Conservation (phyloP, 1,140 invertebrate species). For the Hydropsyche tenuis region DNA sequence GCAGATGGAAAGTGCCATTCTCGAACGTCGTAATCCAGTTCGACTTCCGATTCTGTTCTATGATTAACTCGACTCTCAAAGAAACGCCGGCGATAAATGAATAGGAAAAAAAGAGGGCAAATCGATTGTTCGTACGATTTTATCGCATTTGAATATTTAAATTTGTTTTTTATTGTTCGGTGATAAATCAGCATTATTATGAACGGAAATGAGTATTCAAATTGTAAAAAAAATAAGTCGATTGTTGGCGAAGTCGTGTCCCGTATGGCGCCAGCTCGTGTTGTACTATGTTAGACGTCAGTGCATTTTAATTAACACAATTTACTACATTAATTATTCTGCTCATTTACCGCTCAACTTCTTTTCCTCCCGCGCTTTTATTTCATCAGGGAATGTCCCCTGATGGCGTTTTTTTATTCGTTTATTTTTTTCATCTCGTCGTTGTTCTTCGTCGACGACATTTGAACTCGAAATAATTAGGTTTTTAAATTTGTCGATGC, state of each 20-base stretch:
- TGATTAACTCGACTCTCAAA: conserved; percentile 32
- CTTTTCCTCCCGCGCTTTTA: conserved; percentile 30
- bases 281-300: conserved; percentile 40
- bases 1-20: conserved; percentile 37
- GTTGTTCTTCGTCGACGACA: neutral
- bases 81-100: too few relatives aligned
- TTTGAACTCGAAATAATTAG: conserved; percentile 45
- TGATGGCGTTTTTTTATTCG: conserved; percentile 35
- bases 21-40: conserved; percentile 40
- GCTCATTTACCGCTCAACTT: conserved; percentile 26
- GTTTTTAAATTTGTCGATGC: conserved; percentile 44
- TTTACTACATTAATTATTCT: conserved; percentile 49
- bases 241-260: neutral
- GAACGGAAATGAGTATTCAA: neutral
- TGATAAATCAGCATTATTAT: neutral
- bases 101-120: neutral
- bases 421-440: conserved; percentile 3
- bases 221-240: too few relatives aligned
- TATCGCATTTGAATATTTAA: neutral
- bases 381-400: conserved; percentile 9
- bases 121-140: neutral
- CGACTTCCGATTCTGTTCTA: conserved; percentile 37
- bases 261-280: conserved; percentile 8
- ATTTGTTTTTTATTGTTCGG: neutral
- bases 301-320: conserved; percentile 49